Evolutionary conservation across 2,888 invertebrate species (phyloP).

Genomic region (Phanerotoma sp.): DNA sequence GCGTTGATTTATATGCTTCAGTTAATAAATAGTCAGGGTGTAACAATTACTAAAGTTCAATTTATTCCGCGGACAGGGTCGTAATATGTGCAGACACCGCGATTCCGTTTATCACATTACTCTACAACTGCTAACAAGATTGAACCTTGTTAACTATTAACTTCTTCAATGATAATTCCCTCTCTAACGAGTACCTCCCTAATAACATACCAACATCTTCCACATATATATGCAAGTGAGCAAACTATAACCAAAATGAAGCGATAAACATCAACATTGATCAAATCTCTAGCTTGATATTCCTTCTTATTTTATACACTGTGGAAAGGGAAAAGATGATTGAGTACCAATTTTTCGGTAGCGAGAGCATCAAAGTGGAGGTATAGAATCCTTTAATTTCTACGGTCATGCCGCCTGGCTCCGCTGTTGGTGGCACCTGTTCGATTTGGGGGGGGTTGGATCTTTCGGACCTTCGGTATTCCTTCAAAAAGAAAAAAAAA

Average conservation of each 20-base stretch:
- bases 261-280: no score
- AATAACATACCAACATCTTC: no score
- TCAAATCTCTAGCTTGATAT: no score
- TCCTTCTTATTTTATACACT: no score
- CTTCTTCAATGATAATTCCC: no score
- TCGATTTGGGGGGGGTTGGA: not conserved
- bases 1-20: constrained; percentile 19
- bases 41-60: constrained; percentile 12
- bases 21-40: constrained; percentile 1
- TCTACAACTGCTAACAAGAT: not conserved
- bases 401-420: constrained; percentile 7
- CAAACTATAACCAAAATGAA: no score
- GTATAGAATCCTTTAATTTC: constrained; percentile 13
- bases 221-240: no score
- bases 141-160: not conserved
- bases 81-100: constrained; percentile 11
- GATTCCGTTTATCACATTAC: constrained; percentile 2
- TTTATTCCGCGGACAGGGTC: constrained; percentile 5
- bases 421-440: constrained; percentile 22
- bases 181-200: no score
- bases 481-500: not conserved
- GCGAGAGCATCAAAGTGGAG: no score
- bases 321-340: no score
- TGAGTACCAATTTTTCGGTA: no score
- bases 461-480: not conserved